phyloP scores from a whole-genome alignment of 2,113 vertebrate genomes.

The Cyprinodon tularosa region DNA sequence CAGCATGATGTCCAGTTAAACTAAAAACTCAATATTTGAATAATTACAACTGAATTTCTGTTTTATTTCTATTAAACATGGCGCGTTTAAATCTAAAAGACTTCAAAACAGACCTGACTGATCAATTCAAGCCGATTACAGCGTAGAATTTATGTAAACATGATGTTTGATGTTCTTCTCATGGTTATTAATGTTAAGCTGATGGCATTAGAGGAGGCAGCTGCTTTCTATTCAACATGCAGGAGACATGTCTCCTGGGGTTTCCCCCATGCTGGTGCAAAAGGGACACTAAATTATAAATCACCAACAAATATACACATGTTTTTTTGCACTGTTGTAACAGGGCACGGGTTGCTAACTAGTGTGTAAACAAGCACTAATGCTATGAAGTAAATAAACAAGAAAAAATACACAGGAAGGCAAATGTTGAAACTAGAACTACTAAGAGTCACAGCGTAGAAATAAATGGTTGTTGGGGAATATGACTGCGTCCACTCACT shows the following conservation, averaged over 20 bases:
- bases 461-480: conserved; percentile 35
- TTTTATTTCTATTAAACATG: too few species aligned
- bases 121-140: conserved; percentile 34
- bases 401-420: not conserved
- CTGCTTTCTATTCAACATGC: conserved; percentile 35
- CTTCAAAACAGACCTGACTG: conserved; percentile 13
- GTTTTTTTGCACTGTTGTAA: conserved; percentile 23
- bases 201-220: conserved; percentile 25
- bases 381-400: not conserved
- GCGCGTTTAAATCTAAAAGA: too few species aligned
- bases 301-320: conserved; percentile 59
- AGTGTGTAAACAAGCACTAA: not conserved
- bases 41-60: too few species aligned
- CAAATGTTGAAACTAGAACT: not conserved
- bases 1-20: too few species aligned
- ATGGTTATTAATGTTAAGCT: conserved; percentile 34
- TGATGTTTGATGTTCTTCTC: conserved; percentile 23
- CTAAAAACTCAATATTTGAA: too few species aligned
- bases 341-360: conserved; percentile 8
- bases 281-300: conserved; percentile 56
- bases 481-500: conserved; percentile 10
- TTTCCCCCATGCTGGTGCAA: conserved; percentile 16
- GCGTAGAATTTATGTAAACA: conserved; percentile 46
- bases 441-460: conserved; percentile 6
- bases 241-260: conserved; percentile 32